A percentile compares a stretch with the other conserved stretches of the same genome.
Evolutionary conservation across 2,888 invertebrate species (phyloP).

Genomic region (Ferrisia virgata): DNA sequence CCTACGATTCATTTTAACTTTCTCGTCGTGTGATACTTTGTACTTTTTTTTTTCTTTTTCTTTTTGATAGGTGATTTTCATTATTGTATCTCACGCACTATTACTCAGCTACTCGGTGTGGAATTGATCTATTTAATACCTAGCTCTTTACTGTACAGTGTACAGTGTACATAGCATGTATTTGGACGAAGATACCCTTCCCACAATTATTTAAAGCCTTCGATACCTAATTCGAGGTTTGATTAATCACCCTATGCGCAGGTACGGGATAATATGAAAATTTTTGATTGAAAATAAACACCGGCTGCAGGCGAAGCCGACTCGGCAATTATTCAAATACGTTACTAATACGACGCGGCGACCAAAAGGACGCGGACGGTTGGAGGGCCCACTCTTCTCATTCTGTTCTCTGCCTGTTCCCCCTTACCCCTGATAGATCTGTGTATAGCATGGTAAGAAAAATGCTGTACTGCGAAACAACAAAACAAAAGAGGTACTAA

Average conservation of each 20-base stretch:
- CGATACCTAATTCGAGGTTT: neutral
- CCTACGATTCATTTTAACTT: no score
- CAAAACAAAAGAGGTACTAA: slow-evolving; percentile 43
- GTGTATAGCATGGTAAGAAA: neutral
- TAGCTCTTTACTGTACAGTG: no score
- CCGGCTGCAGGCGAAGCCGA: neutral
- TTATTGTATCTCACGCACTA: no score
- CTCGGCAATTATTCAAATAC: neutral
- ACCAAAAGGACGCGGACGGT: neutral
- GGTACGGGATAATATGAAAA: neutral
- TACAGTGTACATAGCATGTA: no score
- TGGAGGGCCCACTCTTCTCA: no score
- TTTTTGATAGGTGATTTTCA: no score
- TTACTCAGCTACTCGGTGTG: no score
- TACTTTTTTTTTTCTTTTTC: no score
- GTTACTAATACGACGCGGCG: neutral
- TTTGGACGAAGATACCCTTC: no score
- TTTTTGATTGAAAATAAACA: neutral
- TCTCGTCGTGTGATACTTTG: no score
- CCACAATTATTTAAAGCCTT: neutral
- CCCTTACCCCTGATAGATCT: no score
- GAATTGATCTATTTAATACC: neutral
- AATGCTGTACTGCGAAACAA: slow-evolving; percentile 34
- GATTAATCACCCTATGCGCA: neutral
- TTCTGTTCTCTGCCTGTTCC: no score